Evolutionary conservation across 2,888 invertebrate genomes (phyloP).

Genomic region (Emmelina monodactyla): DNA sequence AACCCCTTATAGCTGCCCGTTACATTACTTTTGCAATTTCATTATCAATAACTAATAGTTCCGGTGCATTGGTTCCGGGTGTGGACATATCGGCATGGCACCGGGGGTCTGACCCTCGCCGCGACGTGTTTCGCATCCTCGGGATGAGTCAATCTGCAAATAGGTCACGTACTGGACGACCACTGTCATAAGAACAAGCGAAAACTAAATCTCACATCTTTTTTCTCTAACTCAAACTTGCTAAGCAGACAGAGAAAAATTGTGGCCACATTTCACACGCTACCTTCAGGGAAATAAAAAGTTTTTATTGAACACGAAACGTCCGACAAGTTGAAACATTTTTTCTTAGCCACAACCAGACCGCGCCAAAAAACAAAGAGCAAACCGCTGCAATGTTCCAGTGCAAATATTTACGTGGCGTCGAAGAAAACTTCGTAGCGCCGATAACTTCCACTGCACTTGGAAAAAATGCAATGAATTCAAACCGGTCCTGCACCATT

Average conservation of each 20-base stretch:
- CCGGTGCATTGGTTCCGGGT: constrained; percentile 1
- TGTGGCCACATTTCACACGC: no score
- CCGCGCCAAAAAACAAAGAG: constrained; percentile 35
- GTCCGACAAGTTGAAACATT: constrained; percentile 32
- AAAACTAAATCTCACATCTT: not conserved
- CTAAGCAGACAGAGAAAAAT: no score
- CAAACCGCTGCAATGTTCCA: constrained; percentile 38
- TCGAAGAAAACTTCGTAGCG: constrained; percentile 46
- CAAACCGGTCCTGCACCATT: constrained; percentile 21
- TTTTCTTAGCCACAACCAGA: constrained; percentile 33
- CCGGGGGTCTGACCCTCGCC: constrained; percentile 2
- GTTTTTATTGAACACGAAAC: constrained; percentile 28
- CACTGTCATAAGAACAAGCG: constrained; percentile 24
- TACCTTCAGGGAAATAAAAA: no score
- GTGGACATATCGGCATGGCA: constrained; percentile 1
- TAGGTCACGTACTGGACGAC: constrained; percentile 36
- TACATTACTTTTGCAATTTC: no score
- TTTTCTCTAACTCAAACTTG: no score
- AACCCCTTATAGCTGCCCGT: no score
- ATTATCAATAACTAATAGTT: not conserved
- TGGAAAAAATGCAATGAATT: constrained; percentile 32
- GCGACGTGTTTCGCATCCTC: constrained; percentile 29
- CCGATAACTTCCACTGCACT: constrained; percentile 36
- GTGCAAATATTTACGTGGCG: constrained; percentile 51
- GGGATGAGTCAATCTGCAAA: constrained; percentile 26